phyloP scores from a whole-genome alignment of 2,113 vertebrate genomes.

The Todiramphus chloris region DNA sequence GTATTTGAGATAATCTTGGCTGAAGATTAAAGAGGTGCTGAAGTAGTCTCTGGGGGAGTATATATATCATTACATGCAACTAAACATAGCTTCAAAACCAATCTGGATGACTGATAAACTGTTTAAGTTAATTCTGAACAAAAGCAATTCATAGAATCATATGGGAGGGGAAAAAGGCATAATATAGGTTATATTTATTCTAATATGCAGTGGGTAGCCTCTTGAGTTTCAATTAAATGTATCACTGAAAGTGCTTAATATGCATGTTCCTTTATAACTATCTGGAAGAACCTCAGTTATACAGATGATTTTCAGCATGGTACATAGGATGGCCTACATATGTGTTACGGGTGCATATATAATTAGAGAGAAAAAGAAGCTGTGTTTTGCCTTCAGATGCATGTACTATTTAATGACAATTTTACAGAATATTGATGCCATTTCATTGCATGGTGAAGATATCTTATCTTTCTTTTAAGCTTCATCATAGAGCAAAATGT shows the following conservation, averaged over 20 bases:
- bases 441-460: not conserved
- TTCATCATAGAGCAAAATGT: not conserved
- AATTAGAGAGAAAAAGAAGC: not conserved
- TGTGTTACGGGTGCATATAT: not conserved
- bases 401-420: not conserved
- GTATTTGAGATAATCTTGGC: constrained; percentile 8
- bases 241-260: not conserved
- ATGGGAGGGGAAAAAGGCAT: not conserved
- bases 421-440: not conserved
- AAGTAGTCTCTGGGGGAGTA: not conserved
- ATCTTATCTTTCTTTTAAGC: not conserved
- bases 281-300: not conserved
- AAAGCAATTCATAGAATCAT: not conserved
- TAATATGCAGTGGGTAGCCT: not conserved
- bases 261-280: not conserved
- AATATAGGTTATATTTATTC: not conserved
- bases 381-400: not conserved
- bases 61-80: not conserved
- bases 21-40: constrained; percentile 39
- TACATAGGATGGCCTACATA: not conserved
- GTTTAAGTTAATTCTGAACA: not conserved
- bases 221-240: not conserved
- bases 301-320: not conserved
- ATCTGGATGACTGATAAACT: constrained; percentile 1
- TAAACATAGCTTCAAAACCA: constrained; percentile 36